Base-by-base conservation (phyloP, 2,888 invertebrate genomes). In the Synanthedon andrenaeformis region DNA sequence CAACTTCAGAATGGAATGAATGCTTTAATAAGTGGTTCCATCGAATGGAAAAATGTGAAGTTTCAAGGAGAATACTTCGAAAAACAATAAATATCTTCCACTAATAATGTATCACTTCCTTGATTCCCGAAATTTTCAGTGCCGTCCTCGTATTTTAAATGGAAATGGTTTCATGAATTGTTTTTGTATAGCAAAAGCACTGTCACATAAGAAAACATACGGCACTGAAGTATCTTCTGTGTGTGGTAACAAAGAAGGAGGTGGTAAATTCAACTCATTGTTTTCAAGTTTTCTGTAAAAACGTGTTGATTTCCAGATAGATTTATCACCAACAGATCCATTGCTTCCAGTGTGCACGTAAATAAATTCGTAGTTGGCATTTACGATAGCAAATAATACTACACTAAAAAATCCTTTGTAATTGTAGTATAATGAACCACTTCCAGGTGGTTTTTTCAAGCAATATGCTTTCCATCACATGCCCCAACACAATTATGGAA, bases 351-450 rank as follows among this genome's bases (percentile, higher is more conserved):
- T 45, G 49, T 53, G 19, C 19, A 49, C 23, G 13, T 49, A 13
- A 13, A 53, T 13, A 49, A 53, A 53, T 49, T 53, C 41, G 41
- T 53, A 50, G 19, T n/a, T n/a, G n/a, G n/a, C n/a, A n/a, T n/a
- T n/a, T n/a, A n/a, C n/a, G n/a, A n/a, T n/a, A n/a, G n/a, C 49
- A 42, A 42, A 42, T 10, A n/a, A n/a, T n/a, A n/a, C n/a, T n/a
- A n/a, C n/a, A n/a, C n/a, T n/a, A n/a, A n/a, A n/a, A n/a, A n/a
- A 42, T 42, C 42, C 42, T 42, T 42, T 42, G 42, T 42, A 42
- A 11, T 42, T 42, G 11, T 10, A 42, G 11, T 42, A 42, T 11
- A 42, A 42, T 6, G 42, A 42, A 11, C 42, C 42, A 11, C 42
- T 42, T 42, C 11, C 11, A 42, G 6, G 42, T 10, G 42, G 42